Evolutionary conservation across 2,888 invertebrate genomes (phyloP).

Genomic region (Pterostichus madidus): DNA sequence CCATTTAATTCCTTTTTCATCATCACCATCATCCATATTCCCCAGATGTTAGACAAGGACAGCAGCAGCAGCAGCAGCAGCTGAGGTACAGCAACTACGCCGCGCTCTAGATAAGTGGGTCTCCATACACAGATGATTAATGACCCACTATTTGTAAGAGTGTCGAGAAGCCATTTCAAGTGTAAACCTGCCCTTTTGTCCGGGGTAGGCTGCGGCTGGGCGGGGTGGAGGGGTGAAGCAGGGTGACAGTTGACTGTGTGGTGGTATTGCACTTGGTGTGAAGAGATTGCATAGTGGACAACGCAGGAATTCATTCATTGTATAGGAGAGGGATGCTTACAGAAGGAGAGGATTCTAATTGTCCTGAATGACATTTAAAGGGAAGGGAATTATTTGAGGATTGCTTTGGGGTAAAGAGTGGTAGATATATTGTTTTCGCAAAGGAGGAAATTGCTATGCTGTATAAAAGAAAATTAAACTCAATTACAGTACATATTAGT

Average conservation of each 20-base stretch:
- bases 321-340: not conserved
- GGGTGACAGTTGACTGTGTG: not conserved
- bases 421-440: too few species aligned
- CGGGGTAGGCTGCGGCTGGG: not conserved
- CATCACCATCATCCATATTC: not conserved
- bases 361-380: too few species aligned
- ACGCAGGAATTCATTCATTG: slow-evolving; percentile 4
- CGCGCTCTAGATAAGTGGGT: slow-evolving; percentile 9
- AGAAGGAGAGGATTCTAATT: too few species aligned
- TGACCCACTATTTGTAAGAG: slow-evolving; percentile 43
- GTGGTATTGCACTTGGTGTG: slow-evolving; percentile 2
- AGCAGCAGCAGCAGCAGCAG: too few species aligned
- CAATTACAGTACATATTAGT: too few species aligned
- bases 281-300: slow-evolving; percentile 21
- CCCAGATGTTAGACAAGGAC: too few species aligned
- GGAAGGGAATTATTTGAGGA: too few species aligned
- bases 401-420: too few species aligned
- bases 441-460: too few species aligned
- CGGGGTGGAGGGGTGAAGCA: not conserved
- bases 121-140: slow-evolving; percentile 46
- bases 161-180: slow-evolving; percentile 46
- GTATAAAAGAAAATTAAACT: too few species aligned
- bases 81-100: too few species aligned
- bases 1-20: too few species aligned
- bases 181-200: slow-evolving; percentile 41